Evolutionary conservation across 2,888 invertebrate genomes (phyloP), one percentile per base, ranked within the genome.

Genomic region (Glyphotaelius pellucidus): DNA sequence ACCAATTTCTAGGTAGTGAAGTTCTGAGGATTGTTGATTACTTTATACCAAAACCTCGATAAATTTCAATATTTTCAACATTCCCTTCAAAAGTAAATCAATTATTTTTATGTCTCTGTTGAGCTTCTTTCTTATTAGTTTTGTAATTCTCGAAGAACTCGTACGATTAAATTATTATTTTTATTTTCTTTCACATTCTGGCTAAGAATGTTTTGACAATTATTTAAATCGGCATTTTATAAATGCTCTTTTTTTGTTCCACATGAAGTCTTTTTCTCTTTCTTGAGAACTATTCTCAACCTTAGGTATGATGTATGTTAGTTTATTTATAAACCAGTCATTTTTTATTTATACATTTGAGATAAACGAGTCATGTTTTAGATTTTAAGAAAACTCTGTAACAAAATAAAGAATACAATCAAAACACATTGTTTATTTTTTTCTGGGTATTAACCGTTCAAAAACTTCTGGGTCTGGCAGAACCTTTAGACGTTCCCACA

Each of bases 331-430:
- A 47, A 67, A 88, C 35, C 67, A 89, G 89, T 89, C 89, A 89
- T 89, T 38, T 89, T 80, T 89, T 80, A 80, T 80, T 80, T 89
- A 80, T 80, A 42, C 88, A 52, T 52, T 88, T 85, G 85, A 85
- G 85, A 38, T 88, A 11, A 88, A 47, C 89, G 38, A 89, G 89
- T 89, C 80, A 89, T 89, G 80, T 80, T 80, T 88, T 89, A 89
- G 89, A 80, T 89, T n/a, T 88, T 80, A 89, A 89, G 89, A 89
- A 80, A 89, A 89, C 80, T n/a, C 80, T 89, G 89, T 89, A 89
- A 89, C 38, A 14, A 35, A 89, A 80, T 80, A 89, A 89, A 80
- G 38, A 80, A 80, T 80, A 80, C 80, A 89, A 89, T 15, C 19
- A 86, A 86, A 30, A 79, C 14, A 88, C 47, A 0, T 88, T 88